Evolutionary conservation across 2,797 vertebrate species (phyloP).

Genomic region (Synanceia verrucosa): DNA sequence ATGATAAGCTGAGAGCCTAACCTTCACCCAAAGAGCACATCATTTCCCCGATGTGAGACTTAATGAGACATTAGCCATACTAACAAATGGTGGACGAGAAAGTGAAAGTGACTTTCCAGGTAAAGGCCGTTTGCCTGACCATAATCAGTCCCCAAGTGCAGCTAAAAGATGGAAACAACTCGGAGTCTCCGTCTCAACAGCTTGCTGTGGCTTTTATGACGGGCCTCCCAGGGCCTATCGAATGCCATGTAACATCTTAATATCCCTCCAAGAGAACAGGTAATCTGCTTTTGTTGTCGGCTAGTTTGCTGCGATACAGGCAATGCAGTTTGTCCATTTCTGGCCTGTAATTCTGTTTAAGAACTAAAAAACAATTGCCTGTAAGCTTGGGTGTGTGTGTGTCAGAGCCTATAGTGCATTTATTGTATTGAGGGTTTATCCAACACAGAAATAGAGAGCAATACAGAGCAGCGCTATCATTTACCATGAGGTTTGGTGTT

Average conservation of each 20-base stretch:
- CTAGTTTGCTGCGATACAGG: conserved; percentile 52
- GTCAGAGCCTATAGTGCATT: neutral
- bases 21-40: conserved; percentile 78
- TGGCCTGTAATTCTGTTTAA: conserved; percentile 27
- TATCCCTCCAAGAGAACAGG: conserved; percentile 77
- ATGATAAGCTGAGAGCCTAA: conserved; percentile 71
- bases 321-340: conserved; percentile 41
- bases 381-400: neutral
- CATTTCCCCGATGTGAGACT: conserved; percentile 73
- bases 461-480: neutral
- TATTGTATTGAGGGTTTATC: conserved; percentile 9
- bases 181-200: conserved; percentile 73
- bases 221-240: conserved; percentile 69
- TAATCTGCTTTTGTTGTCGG: conserved; percentile 76
- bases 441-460: conserved; percentile 5
- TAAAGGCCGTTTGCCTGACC: conserved; percentile 72
- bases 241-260: conserved; percentile 73
- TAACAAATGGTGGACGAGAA: conserved; percentile 76
- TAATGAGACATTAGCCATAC: conserved; percentile 80
- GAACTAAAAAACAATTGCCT: conserved; percentile 16
- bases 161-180: conserved; percentile 78
- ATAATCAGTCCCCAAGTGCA: conserved; percentile 78
- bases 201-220: conserved; percentile 78
- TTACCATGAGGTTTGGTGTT: neutral
- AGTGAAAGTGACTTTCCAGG: conserved; percentile 81